Base-by-base conservation (phyloP, 2,797 vertebrate species). In the Okamejei kenojei region DNA sequence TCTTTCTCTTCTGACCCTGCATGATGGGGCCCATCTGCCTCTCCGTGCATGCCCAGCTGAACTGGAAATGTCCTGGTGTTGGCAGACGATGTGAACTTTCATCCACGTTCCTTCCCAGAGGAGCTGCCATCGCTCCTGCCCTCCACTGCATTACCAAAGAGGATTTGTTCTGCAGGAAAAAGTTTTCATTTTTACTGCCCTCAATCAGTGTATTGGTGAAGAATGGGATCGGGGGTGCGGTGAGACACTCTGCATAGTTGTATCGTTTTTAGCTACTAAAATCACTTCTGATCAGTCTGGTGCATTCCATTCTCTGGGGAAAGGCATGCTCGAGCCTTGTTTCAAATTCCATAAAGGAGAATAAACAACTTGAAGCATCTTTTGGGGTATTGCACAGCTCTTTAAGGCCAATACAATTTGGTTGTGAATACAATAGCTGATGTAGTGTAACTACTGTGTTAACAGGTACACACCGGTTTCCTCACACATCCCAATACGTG, bases 301-400 rank as follows among this genome's bases (percentile, higher is more conserved):
- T 92, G 23, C 90, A 92, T 92, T 92, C 90, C 71, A 15, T 54
- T 92, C 90, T 54, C 38, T 92, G 32, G 26, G 26, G 90, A 76
- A 92, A 76, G 71, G 90, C 90, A 74, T 54, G 23, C 38, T 76
- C 23, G 32, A 54, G 68, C 13, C 38, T 58, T 76, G 10, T 13
- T 74, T 54, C 9, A 74, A 11, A 92, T 45, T 26, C 90, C 35
- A 54, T 2, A 23, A 17, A 17, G 35, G 21, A 88, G 68, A 78
- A 35, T 35, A 35, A 88, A 35, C 26, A 65, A 86, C 29, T 19
- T 65, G 29, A 17, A 68, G n/a, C 61, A 1, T 32, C 63, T 35
- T 35, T 68, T 2, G 0, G 29, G 29, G 8, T 0, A 17, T 21
- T 35, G 2, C 77, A 35, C n/a, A 78, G 77, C 77, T 2, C 61